These are phyloP conservation scores for Syrphus vitripennis DNA, from an alignment of 2,888 invertebrate genomes.

Conservation along the genomic window DNA sequence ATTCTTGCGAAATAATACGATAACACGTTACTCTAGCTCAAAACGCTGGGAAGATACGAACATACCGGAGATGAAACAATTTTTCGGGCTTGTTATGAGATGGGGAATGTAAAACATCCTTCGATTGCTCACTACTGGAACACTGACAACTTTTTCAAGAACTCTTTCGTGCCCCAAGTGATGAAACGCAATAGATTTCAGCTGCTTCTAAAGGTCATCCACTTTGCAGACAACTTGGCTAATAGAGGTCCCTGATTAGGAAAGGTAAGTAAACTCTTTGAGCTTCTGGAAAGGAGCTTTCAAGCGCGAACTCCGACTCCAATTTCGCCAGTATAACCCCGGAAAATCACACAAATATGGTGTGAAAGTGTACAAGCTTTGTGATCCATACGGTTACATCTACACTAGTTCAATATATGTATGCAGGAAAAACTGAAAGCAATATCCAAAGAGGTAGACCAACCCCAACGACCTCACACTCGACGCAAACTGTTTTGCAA, in stretches of 20 bases:
- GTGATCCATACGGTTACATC: not conserved
- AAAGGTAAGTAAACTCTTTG: not conserved
- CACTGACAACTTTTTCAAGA: conserved; percentile 19
- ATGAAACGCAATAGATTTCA: conserved; percentile 14
- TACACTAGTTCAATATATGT: not conserved
- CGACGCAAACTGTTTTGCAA: no score
- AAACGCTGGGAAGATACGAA: not conserved
- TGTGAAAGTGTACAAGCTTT: not conserved
- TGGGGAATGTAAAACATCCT: no score
- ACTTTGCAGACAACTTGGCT: conserved; percentile 6
- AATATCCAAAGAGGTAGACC: no score
- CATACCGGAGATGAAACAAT: not conserved
- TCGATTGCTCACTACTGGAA: conserved; percentile 23
- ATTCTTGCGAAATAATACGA: not conserved
- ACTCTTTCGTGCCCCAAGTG: not conserved
- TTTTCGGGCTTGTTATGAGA: conserved; percentile 34
- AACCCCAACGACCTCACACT: no score
- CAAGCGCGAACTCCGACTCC: not conserved
- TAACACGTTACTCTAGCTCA: not conserved
- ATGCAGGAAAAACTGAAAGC: not conserved
- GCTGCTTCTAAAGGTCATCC: not conserved
- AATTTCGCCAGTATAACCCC: not conserved
- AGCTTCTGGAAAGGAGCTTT: conserved; percentile 13
- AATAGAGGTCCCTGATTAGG: not conserved
- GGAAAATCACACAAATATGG: not conserved